Base-by-base conservation (phyloP, 2,113 vertebrate species). In the Choloepus hoffmanni region DNA sequence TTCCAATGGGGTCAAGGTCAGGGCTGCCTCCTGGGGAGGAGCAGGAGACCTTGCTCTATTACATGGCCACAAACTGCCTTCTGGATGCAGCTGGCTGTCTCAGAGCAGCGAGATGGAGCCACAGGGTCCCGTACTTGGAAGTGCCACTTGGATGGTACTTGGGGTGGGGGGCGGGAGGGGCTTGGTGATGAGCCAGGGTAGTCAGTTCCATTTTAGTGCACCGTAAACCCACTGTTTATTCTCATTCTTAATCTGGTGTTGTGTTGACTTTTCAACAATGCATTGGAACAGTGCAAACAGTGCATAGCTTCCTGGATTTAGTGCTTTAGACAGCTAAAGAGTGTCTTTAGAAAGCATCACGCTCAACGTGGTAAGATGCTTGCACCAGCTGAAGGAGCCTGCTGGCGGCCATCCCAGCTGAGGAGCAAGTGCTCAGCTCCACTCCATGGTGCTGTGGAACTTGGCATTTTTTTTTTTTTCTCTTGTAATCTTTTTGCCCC, bases 1-100 rank as follows among this genome's bases (percentile, higher is more conserved):
- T 65, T 58, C 58, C 81, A 33, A 0, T 18, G 7, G 92, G 85
- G 72, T 95, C 87, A 95, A 72, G 79, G 26, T 86, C 53, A 70
- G 58, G 84, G 58, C 67, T 0, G 1, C 48, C 19, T 45, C 55
- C 28, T 68, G 36, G 1, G 30, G 50, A 74, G 79, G 43, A 43
- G 12, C 33, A 78, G 28, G 73, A 81, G 70, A 60, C 36, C 88
- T 77, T 92, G 94, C 78, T 43, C 43, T 84, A 0, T 58, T 48
- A 2, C 3, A 8, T 62, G 76, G 60, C 67, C 50, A 33, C 78
- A 43, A 5, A 79, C 65, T 65, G 60, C 68, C 55, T 85, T 95
- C 26, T 72, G 73, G 90, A 28, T 12, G 53, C n/a, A 48, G 45
- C 77, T 87, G 45, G 48, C 58, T 30, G 7, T 58, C 63, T 76